Percentiles rank a stretch among this genome's conserved stretches.
Conservation (phyloP, 2,797 vertebrate species). For the Girardinus metallicus region DNA sequence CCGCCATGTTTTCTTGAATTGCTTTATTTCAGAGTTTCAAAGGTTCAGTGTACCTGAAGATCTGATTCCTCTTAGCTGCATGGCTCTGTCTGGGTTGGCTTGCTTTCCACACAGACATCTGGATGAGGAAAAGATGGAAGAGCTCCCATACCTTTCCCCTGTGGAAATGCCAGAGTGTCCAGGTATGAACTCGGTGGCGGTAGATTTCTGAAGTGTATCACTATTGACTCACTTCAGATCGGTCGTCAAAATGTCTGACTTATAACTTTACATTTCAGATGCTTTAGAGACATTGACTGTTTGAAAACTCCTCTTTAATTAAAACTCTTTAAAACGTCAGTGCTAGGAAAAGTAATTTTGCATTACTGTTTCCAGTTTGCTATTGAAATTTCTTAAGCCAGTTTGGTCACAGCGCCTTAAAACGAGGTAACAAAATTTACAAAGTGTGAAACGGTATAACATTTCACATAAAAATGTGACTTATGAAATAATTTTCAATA, state of each 20-base stretch:
- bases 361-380: background rate
- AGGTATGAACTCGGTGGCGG: constrained; percentile 38
- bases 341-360: too few relatives aligned
- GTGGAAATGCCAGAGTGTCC: constrained; percentile 37
- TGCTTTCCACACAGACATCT: constrained; percentile 28
- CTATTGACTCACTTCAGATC: background rate
- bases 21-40: constrained; percentile 63
- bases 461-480: background rate
- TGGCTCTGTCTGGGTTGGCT: constrained; percentile 64
- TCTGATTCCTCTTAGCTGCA: constrained; percentile 56
- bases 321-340: background rate
- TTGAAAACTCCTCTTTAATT: too few relatives aligned
- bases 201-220: background rate
- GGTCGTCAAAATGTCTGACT: background rate
- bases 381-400: background rate
- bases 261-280: background rate
- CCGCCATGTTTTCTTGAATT: background rate
- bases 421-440: background rate
- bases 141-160: constrained; percentile 45
- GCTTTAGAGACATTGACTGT: background rate
- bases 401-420: background rate
- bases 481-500: background rate
- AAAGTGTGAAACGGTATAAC: background rate
- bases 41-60: constrained; percentile 67
- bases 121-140: constrained; percentile 40